phyloP scores from a whole-genome alignment of 2,888 invertebrate genomes.

The Adelognathus sp. region DNA sequence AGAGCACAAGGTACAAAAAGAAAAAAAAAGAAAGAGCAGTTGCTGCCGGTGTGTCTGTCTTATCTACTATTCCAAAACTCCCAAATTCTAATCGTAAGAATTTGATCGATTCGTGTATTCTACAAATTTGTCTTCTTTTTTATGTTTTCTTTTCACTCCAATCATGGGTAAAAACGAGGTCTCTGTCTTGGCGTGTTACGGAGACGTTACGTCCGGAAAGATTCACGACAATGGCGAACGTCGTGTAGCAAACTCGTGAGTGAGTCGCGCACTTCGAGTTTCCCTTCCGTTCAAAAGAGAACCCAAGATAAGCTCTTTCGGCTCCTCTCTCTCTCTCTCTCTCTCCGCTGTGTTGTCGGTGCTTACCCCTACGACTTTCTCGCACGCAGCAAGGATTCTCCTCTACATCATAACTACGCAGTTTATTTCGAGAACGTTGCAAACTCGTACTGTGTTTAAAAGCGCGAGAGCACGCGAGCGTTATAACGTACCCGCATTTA shows the following conservation, averaged over 20 bases:
- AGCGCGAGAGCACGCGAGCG: conserved; percentile 20
- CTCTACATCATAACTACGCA: background rate
- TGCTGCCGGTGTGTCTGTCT: too few species aligned
- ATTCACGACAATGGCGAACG: background rate
- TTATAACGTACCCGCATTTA: conserved; percentile 52
- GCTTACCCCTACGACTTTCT: background rate
- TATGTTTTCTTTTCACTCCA: background rate
- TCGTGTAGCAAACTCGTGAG: background rate
- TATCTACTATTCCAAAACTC: background rate
- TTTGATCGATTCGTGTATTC: background rate
- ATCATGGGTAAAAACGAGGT: background rate
- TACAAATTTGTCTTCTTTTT: background rate
- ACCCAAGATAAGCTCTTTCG: background rate
- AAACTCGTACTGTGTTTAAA: conserved; percentile 16
- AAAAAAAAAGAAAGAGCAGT: background rate
- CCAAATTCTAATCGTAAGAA: background rate
- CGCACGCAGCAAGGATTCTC: background rate
- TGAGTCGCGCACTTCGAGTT: background rate
- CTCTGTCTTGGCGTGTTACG: background rate
- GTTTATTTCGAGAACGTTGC: conserved; percentile 41
- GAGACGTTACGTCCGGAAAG: background rate
- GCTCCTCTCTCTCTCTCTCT: background rate
- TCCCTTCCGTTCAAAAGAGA: background rate
- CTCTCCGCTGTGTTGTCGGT: background rate
- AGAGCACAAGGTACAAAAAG: background rate